Base-by-base conservation (phyloP, 2,797 vertebrate species). In the Leptoclinus maculatus region DNA sequence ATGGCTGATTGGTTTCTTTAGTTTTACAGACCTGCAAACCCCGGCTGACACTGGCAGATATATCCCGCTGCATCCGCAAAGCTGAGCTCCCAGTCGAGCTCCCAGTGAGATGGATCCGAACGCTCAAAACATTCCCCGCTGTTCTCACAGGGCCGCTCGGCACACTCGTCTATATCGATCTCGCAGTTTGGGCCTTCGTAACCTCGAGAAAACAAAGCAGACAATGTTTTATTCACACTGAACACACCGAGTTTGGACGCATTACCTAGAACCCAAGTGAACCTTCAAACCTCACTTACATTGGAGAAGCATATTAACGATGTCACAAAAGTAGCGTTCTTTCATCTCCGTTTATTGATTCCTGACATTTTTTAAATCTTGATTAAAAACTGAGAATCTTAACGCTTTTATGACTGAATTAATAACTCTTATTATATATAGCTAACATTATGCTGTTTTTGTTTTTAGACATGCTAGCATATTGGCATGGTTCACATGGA, bases 151-250 rank as follows among this genome's bases (percentile, higher is more conserved):
- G 98, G 98, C 49, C 54, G 45, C 7, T 90, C 32, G 0, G 80
- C 94, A 80, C 98, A 99, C 83, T 99, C 98, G 0, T 98, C 93
- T 25, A 96, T 89, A 0, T 99, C 98, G 23, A 93, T 71, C 76
- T 98, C 97, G 53, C 98, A 99, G 89, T 87, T 88, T n/a, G 89
- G 80, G 11, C 98, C 98, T 1, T 90, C 87, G 74, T 96, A 99
- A 79, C 98, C 98, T 99, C 71, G 29, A 79, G 38, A 13, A 56
- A 39, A 51, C 51, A 53, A 62, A 47, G 66, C 1, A 59, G 10
- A 66, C 14, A 0, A 5, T 3, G 7, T 34, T 58, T 21, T 54
- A 53, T 45, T 41, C 21, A 51, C 7, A 49, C 3, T 27, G 38
- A 62, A 68, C 25, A 76, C 59, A 49, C 14, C 39, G 3, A 41